Evolutionary conservation across 2,113 vertebrate species (phyloP), one percentile per base, ranked within the genome.

Genomic region (Cyphomyrus plagiostoma): DNA sequence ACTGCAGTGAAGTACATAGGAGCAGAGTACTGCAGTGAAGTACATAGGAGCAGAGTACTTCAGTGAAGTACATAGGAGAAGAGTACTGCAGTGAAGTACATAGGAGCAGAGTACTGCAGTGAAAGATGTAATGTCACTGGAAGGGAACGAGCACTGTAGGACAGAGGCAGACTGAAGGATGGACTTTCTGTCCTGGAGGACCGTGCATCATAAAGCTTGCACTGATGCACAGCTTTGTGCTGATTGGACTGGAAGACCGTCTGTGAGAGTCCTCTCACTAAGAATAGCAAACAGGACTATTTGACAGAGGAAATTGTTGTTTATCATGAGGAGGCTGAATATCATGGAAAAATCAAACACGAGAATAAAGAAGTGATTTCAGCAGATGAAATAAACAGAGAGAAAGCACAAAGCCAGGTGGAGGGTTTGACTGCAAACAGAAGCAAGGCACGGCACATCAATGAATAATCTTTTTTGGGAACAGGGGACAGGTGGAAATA

Each of bases 361-460:
- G 13, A 80, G 74, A 80, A 80, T 80, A 80, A 80, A 80, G 74
- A 80, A 42, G 74, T 80, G 74, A 80, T 80, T 80, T 42, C 39
- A 5, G 74, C 35, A 80, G 74, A 80, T 39, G 30, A 39, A 80
- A 80, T 70, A 42, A 80, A 80, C 4, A 80, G 35, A 80, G 74
- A 39, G 13, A 80, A 39, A 80, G 35, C 74, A 80, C 15, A 9
- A 39, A 80, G 30, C 35, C 74, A 35, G 35, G 74, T 80, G 74
- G 35, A 30, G 74, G 35, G 30, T 80, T 80, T 80, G 74, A 5
- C 74, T 80, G 35, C 74, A 80, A 42, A 42, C 74, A 80, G 74
- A 39, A 80, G 35, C 35, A 19, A 80, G 13, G 35, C 35, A 6
- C 35, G 17, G 30, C 35, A 42, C 13, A 80, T 19, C 74, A 80